Evolutionary conservation across 2,113 vertebrate genomes (phyloP).

Genomic region (Microcebus griseorufus): DNA sequence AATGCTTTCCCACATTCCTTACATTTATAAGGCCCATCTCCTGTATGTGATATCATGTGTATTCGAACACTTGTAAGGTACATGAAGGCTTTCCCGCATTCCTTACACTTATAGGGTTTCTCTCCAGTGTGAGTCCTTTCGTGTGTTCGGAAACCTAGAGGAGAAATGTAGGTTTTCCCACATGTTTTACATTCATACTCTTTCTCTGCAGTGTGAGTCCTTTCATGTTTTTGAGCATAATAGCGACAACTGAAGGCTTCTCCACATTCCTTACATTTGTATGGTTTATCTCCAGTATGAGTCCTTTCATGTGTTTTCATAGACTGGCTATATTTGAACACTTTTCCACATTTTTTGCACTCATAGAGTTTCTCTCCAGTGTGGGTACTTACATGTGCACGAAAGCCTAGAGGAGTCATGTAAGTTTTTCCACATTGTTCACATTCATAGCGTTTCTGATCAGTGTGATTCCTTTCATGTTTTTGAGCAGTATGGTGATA

Average conservation of each 20-base stretch:
- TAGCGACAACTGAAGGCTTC: conserved; percentile 67
- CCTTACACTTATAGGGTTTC: no score
- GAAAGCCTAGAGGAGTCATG: neutral
- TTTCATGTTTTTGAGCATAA: conserved; percentile 52
- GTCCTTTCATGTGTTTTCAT: conserved; percentile 66
- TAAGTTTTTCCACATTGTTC: neutral
- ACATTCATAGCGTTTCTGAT: neutral
- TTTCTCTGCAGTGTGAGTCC: conserved; percentile 89
- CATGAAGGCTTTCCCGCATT: no score
- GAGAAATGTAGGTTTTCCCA: no score
- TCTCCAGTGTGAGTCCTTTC: no score
- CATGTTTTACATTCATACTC: conserved; percentile 80
- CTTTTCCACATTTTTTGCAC: conserved; percentile 74
- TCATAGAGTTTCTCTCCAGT: conserved; percentile 68
- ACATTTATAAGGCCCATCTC: conserved; percentile 78
- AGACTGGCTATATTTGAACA: conserved; percentile 59
- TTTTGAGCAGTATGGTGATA: neutral
- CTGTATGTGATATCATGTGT: neutral
- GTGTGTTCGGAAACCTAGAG: no score
- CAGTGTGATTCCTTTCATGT: neutral
- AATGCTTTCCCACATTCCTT: conserved; percentile 75
- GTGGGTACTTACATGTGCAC: neutral
- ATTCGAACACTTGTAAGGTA: no score
- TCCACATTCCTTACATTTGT: conserved; percentile 46
- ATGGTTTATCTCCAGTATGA: conserved; percentile 71